phyloP scores from a whole-genome alignment of 2,888 invertebrate genomes.

The Hirudinaria manillensis region DNA sequence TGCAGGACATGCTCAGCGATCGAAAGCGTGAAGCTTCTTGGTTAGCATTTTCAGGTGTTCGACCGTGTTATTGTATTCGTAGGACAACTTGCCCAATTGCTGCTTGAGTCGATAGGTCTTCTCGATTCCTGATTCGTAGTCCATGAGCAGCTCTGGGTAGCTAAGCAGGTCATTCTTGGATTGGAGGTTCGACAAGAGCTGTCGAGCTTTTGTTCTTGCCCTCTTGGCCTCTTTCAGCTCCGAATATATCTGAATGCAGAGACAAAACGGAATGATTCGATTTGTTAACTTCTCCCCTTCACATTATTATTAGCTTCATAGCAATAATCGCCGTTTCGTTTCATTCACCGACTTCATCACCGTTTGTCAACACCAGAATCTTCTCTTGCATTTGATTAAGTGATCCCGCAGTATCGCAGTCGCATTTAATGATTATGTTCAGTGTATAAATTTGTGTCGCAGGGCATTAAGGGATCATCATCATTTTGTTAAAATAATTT shows the following conservation, averaged over 20 bases:
- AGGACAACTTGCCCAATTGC: neutral
- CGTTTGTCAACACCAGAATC: too few relatives aligned
- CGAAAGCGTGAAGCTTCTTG: slow-evolving; percentile 2
- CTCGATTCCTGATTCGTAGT: slow-evolving; percentile 29
- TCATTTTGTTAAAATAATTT: too few relatives aligned
- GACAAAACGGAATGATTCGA: neutral
- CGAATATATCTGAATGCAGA: slow-evolving; percentile 1
- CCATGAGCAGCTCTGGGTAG: slow-evolving; percentile 29
- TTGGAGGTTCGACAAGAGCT: slow-evolving; percentile 19
- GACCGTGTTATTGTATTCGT: slow-evolving; percentile 6
- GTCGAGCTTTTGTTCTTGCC: slow-evolving; percentile 21
- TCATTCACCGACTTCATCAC: too few relatives aligned
- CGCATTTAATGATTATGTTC: too few relatives aligned
- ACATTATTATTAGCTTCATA: neutral
- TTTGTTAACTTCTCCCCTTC: neutral
- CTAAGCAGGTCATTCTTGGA: slow-evolving; percentile 29
- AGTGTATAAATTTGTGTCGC: too few relatives aligned
- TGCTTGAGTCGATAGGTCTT: slow-evolving; percentile 10
- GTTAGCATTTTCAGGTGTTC: slow-evolving; percentile 5
- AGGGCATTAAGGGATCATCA: too few relatives aligned
- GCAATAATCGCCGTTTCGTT: neutral
- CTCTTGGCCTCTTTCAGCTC: slow-evolving; percentile 21
- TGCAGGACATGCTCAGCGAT: too few relatives aligned
- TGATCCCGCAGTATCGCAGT: too few relatives aligned
- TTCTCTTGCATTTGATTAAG: too few relatives aligned